Evolutionary conservation across 2,888 invertebrate genomes (phyloP), one percentile per base, ranked within the genome.

Genomic region (Morinoia aosen): DNA sequence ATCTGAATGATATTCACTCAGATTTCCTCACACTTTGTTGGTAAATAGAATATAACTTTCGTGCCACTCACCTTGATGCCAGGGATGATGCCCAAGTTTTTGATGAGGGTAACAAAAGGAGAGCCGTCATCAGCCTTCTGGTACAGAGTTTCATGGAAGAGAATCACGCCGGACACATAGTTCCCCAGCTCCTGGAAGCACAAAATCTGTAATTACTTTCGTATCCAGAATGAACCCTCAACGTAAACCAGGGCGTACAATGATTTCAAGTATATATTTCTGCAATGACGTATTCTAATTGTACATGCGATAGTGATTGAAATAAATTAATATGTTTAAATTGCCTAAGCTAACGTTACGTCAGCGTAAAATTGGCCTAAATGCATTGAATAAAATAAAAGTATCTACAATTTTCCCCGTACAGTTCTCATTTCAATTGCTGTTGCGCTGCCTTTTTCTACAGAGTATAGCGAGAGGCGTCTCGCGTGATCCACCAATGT

Each of bases 81-180:
- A 97, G 99, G 99, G 97, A 99, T 98, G 97, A 99, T 99, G 97
- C 98, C 98, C 96, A 98, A 98, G 97, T 98, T 98, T 97, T 98
- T 98, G 97, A 99, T 97, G 95, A 99, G 97, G 96, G 99, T 98
- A 58, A 98, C 98, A 97, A 99, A 98, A 8, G 98, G 98, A 2
- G 98, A 98, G 98, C 98, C 98, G 97, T 99, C 98, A 96, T 99
- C 99, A 95, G 98, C 98, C 97, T 99, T 99, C 98, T 99, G 99
- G 98, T 99, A 99, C 96, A 99, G 98, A 5, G 99, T 99, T 98
- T 99, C 99, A 97, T 99, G 99, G 98, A 99, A 99, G 97, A 99
- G 98, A 97, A 99, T 99, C 96, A 99, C 99, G 76, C 99, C 99
- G 96, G 99, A 99, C 97, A 99, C 98, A 98, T 96, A 95, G 56